Percentiles rank a stretch among this genome's conserved stretches.
Conservation (phyloP, 2,797 vertebrate genomes). For the Lerista edwardsae region DNA sequence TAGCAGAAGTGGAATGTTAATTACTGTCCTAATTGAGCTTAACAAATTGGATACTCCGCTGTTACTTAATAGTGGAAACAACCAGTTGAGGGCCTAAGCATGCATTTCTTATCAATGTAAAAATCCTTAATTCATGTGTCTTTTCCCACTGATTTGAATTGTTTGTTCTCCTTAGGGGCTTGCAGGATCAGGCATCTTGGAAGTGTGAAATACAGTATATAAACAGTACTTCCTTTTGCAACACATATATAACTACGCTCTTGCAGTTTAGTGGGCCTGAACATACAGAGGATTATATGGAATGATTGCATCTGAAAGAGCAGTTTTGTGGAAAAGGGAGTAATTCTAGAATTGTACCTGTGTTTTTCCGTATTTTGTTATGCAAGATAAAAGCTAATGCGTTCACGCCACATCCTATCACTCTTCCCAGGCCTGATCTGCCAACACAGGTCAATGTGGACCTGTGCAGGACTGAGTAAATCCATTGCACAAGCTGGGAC, state of each 20-base stretch:
- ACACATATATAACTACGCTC: not conserved
- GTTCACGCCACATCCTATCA: too few species aligned
- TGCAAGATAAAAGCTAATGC: too few species aligned
- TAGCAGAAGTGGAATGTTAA: conserved; percentile 29
- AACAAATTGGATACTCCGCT: conserved; percentile 50
- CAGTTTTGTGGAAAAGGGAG: not conserved
- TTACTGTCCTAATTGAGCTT: conserved; percentile 40
- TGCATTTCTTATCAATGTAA: conserved; percentile 33
- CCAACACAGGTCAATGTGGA: too few species aligned
- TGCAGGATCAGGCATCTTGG: not conserved
- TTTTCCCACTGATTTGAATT: conserved; percentile 45
- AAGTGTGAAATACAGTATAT: not conserved
- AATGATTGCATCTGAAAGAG: not conserved
- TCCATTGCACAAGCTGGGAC: too few species aligned
- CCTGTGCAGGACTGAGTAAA: too few species aligned
- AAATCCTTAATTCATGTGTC: conserved; percentile 23
- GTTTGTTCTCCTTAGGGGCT: not conserved
- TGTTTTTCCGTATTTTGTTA: too few species aligned
- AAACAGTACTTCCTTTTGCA: too few species aligned
- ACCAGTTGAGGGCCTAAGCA: conserved; percentile 30
- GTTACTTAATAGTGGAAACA: conserved; percentile 69
- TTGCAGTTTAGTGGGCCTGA: not conserved
- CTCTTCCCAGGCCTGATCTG: too few species aligned
- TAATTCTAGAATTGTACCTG: not conserved
- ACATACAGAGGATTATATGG: not conserved